Conservation (phyloP, 2,797 vertebrate species). For the Brotogeris chrysoptera region DNA sequence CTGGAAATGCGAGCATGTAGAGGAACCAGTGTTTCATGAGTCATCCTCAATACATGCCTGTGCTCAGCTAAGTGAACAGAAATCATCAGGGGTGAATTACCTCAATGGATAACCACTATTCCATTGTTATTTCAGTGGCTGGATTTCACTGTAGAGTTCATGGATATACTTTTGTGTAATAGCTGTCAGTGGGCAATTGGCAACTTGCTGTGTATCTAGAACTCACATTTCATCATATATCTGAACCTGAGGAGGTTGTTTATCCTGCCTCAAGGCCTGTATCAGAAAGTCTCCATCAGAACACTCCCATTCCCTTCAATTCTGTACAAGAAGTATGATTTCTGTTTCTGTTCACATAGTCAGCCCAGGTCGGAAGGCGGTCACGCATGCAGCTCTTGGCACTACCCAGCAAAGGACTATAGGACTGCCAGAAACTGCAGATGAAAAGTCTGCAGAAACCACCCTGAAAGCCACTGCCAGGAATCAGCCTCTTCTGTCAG, state of each 20-base stretch:
- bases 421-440: constrained; percentile 41
- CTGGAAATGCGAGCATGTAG: accelerated
- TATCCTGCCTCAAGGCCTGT: not conserved
- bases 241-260: not conserved
- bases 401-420: constrained; percentile 41
- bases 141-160: not conserved
- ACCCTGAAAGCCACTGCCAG: constrained; percentile 67
- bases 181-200: accelerated
- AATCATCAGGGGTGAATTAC: not conserved
- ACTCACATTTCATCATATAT: not conserved
- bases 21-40: not conserved
- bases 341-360: constrained; percentile 74
- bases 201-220: not conserved
- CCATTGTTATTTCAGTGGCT: not conserved
- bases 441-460: constrained; percentile 54
- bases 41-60: not conserved
- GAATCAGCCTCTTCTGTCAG: constrained; percentile 1
- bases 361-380: constrained; percentile 79
- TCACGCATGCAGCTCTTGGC: constrained; percentile 72
- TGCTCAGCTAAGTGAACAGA: not conserved
- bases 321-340: not conserved
- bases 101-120: not conserved
- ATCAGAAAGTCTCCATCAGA: not conserved
- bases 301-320: not conserved
- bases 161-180: not conserved